phyloP scores from a whole-genome alignment of 2,888 invertebrate species.

The Drosophila mimetica region DNA sequence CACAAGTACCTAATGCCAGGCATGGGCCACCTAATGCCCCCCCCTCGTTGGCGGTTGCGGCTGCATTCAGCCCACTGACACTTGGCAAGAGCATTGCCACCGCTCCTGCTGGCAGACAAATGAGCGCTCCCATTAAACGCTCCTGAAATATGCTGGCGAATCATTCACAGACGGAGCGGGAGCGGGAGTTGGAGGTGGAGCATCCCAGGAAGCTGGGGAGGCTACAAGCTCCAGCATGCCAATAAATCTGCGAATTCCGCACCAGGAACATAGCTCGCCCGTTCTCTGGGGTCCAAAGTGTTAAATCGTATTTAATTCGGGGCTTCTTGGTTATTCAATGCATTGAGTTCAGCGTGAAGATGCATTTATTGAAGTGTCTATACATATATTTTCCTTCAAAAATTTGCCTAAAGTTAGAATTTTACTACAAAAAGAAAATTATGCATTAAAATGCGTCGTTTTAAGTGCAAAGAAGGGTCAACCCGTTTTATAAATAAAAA shows the following conservation, averaged over 20 bases:
- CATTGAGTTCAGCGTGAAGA: background rate
- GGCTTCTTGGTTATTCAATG: background rate
- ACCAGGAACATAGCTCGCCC: slow-evolving; percentile 10
- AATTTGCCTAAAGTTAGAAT: too few relatives aligned
- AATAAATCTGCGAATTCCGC: slow-evolving; percentile 60
- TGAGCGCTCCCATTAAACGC: slow-evolving; percentile 70
- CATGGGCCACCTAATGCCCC: slow-evolving; percentile 1
- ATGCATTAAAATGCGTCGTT: too few relatives aligned
- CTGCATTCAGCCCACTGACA: slow-evolving; percentile 40
- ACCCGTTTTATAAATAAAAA: too few relatives aligned
- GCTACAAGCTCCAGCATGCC: slow-evolving; percentile 26
- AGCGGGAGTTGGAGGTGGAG: slow-evolving; percentile 15
- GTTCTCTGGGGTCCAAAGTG: slow-evolving; percentile 24
- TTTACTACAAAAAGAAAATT: too few relatives aligned
- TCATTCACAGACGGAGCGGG: slow-evolving; percentile 54
- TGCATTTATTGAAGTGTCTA: background rate
- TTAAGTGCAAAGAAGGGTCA: too few relatives aligned
- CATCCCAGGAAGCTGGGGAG: slow-evolving; percentile 1
- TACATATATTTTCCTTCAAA: background rate
- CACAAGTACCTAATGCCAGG: slow-evolving; percentile 45
- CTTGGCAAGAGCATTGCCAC: slow-evolving; percentile 23
- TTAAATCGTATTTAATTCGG: slow-evolving; percentile 27
- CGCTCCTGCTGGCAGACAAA: slow-evolving; percentile 64
- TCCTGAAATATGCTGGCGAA: slow-evolving; percentile 73
- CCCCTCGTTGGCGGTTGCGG: slow-evolving; percentile 31